phyloP scores from a whole-genome alignment of 1,140 invertebrate genomes.

The Eumeta japonica region DNA sequence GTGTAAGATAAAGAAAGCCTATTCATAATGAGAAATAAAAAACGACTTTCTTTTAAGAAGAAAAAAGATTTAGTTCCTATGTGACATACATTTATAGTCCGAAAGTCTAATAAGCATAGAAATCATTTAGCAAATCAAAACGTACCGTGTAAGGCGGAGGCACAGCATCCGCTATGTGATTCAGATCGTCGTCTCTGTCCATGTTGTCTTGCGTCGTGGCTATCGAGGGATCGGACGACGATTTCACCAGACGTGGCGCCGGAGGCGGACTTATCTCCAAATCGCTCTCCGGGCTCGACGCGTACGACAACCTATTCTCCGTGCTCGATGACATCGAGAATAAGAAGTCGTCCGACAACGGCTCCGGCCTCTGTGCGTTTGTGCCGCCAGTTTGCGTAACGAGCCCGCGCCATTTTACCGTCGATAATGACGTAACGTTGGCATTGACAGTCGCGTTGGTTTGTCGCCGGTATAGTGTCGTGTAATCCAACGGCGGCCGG shows the following conservation, averaged over 20 bases:
- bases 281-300: constrained; percentile 93
- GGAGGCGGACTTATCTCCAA: constrained; percentile 80
- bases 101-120: too few species aligned
- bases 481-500: constrained; percentile 34
- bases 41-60: too few species aligned
- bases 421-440: too few species aligned
- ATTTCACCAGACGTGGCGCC: constrained; percentile 73
- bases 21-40: too few species aligned
- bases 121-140: too few species aligned
- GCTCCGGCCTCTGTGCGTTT: constrained; percentile 65
- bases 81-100: too few species aligned
- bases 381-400: constrained; percentile 20
- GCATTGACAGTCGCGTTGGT: too few species aligned
- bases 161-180: constrained; percentile 54
- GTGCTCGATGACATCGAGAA: constrained; percentile 91
- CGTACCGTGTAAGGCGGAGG: constrained; percentile 78
- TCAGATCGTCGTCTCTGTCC: constrained; percentile 61
- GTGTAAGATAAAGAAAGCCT: too few species aligned
- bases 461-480: constrained; percentile 18
- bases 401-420: constrained; percentile 17
- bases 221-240: constrained; percentile 82
- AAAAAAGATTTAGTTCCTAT: too few species aligned
- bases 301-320: constrained; percentile 83
- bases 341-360: constrained; percentile 91
- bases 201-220: constrained; percentile 64